phyloP scores from a whole-genome alignment of 2,888 invertebrate species.

The Girardia tigrina region DNA sequence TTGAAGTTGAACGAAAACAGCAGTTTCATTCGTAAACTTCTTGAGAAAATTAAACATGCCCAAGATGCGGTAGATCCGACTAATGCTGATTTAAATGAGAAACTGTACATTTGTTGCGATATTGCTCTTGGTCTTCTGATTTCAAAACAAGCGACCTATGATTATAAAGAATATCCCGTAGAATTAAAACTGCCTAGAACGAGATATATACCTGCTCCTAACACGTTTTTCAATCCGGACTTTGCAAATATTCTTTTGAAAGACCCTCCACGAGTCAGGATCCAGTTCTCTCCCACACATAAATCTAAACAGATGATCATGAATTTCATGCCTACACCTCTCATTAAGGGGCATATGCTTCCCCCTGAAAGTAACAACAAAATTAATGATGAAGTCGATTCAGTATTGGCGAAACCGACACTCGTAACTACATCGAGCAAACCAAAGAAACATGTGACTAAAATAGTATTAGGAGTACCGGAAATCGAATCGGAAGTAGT shows the following conservation, averaged over 20 bases:
- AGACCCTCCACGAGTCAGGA: background rate
- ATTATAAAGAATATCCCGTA: constrained; percentile 72
- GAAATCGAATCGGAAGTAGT: background rate
- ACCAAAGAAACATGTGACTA: background rate
- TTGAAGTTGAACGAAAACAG: constrained; percentile 82
- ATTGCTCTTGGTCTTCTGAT: constrained; percentile 76
- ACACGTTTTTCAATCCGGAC: constrained; percentile 30
- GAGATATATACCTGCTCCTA: constrained; percentile 24
- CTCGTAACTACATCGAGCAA: background rate
- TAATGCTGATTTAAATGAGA: constrained; percentile 71
- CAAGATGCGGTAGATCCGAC: constrained; percentile 72
- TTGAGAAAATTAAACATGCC: constrained; percentile 84
- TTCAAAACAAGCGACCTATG: constrained; percentile 71
- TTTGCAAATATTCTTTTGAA: background rate
- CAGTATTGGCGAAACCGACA: background rate
- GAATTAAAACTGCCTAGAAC: constrained; percentile 64
- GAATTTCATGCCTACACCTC: background rate
- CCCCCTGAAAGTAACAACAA: background rate
- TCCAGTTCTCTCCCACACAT: background rate
- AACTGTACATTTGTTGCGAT: constrained; percentile 91
- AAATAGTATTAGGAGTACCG: background rate
- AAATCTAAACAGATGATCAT: background rate
- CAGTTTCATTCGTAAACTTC: constrained; percentile 79
- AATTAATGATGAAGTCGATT: background rate
- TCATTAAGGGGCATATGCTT: background rate